Conservation (phyloP, 1,140 invertebrate genomes). For the Zaprionus vittiger region DNA sequence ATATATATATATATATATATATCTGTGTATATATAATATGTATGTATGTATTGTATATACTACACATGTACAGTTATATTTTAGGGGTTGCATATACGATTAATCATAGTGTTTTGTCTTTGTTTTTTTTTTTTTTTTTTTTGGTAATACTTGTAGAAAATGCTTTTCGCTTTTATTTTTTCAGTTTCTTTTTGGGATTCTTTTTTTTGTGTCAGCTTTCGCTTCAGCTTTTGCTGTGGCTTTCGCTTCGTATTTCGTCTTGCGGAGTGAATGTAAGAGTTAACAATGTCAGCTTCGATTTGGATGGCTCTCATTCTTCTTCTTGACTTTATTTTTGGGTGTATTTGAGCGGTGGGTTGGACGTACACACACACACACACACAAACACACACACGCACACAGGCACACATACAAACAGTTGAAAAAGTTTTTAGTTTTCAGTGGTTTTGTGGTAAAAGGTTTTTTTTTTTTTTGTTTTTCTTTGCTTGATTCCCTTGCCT, state of each 20-base stretch:
- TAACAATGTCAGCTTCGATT: slow-evolving; percentile 81
- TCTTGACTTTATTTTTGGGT: background rate
- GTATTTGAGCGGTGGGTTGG: slow-evolving; percentile 56
- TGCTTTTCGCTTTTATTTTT: slow-evolving; percentile 40
- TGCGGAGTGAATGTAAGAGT: slow-evolving; percentile 80
- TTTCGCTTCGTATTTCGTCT: slow-evolving; percentile 47
- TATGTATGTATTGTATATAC: slow-evolving; percentile 7
- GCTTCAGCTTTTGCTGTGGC: slow-evolving; percentile 3
- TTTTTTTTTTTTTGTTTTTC: background rate
- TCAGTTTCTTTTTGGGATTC: slow-evolving; percentile 24
- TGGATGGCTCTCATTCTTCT: slow-evolving; percentile 48
- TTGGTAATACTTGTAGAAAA: slow-evolving; percentile 67
- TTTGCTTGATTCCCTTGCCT: background rate
- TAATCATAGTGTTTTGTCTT: slow-evolving; percentile 34
- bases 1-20: slow-evolving; percentile 19
- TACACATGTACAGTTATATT: slow-evolving; percentile 21
- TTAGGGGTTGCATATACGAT: slow-evolving; percentile 8
- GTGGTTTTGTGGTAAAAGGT: background rate
- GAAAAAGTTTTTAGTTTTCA: background rate
- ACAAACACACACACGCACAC: slow-evolving; percentile 8
- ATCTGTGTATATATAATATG: slow-evolving; percentile 28
- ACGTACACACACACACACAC: slow-evolving; percentile 25
- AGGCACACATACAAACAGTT: background rate
- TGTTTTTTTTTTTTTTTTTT: slow-evolving; percentile 38
- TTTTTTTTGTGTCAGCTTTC: slow-evolving; percentile 13